A percentile compares a stretch with the other conserved stretches of the same genome.
Evolutionary conservation across 2,888 invertebrate species (phyloP).

Genomic region (Rutpela maculata): DNA sequence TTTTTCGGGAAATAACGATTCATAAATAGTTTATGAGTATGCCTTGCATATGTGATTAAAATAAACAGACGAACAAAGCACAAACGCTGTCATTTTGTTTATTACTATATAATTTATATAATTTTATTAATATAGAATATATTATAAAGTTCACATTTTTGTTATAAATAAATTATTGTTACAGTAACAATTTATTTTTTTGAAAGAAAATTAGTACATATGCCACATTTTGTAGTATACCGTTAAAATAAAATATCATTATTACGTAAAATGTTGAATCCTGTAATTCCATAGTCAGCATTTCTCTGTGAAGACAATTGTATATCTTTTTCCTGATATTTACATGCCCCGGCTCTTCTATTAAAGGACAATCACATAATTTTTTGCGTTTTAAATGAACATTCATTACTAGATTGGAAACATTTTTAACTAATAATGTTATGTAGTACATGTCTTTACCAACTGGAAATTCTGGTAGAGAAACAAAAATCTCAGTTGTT

Average conservation of each 20-base stretch:
- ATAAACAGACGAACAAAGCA: too few species aligned
- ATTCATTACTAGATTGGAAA: conserved; percentile 59
- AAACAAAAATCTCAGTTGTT: conserved; percentile 52
- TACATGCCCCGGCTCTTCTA: conserved; percentile 59
- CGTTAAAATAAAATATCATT: neutral
- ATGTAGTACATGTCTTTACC: conserved; percentile 62
- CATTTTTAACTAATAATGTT: conserved; percentile 67
- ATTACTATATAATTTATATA: too few species aligned
- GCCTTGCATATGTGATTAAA: too few species aligned
- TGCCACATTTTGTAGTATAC: too few species aligned
- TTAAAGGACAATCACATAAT: conserved; percentile 68
- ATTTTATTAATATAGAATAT: too few species aligned
- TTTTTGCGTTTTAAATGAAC: conserved; percentile 67
- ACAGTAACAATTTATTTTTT: too few species aligned
- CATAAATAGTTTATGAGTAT: too few species aligned
- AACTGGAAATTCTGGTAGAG: conserved; percentile 66
- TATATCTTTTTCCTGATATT: conserved; percentile 64
- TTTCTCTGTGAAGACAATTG: conserved; percentile 70
- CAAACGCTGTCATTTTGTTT: too few species aligned
- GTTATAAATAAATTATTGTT: too few species aligned
- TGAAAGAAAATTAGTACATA: too few species aligned
- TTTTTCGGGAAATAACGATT: too few species aligned
- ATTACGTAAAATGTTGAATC: conserved; percentile 65
- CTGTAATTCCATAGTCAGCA: conserved; percentile 65
- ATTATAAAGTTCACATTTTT: too few species aligned